Base-by-base conservation (phyloP, 2,797 vertebrate genomes). In the Sebastes steindachneri region DNA sequence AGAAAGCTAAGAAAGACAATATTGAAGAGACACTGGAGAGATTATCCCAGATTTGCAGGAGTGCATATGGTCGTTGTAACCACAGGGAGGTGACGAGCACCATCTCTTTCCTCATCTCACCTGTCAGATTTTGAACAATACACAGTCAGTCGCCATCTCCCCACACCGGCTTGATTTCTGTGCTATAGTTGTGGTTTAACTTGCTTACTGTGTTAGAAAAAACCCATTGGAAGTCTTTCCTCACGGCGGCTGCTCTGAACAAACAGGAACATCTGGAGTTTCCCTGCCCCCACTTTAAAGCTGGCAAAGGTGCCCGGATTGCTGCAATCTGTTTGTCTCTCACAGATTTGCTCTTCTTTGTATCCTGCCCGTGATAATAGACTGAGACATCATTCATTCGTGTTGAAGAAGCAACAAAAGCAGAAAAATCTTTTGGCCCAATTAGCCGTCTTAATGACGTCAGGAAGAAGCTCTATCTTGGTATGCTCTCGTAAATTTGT, bases 211-310 rank as follows among this genome's bases (percentile, higher is more conserved):
- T 28, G 9, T 29, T 72, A 80, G 75, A 83, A 88, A 94, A 90
- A 82, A 82, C 68, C 74, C 79, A 88, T 93, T 81, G 82, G 53
- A 26, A 73, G 69, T 80, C 48, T 80, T 66, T 79, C 69, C 60
- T 68, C 66, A 8, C 25, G 4, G 68, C 84, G n/a, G 11, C 71
- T 55, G 67, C 71, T 53, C 67, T 69, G 68, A 83, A 80, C 91
- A 90, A 90, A 87, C 80, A 29, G 68, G 68, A 88, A 92, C 91
- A 94, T 92, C 90, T 95, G 93, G 91, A 85, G 48, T 55, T 76
- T 84, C 79, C 77, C 68, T 63, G 28, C 84, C 70, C 71, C 75
- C 76, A 70, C 66, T 64, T 75, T 28, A 71, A 67, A 59, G 70
- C 73, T 58, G 67, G 21, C 63, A 73, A 31, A 79, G 76, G 79